Base-by-base conservation (phyloP, 37 sponge, comb jelly and placozoan genomes). In the Ephydatia muelleri region DNA sequence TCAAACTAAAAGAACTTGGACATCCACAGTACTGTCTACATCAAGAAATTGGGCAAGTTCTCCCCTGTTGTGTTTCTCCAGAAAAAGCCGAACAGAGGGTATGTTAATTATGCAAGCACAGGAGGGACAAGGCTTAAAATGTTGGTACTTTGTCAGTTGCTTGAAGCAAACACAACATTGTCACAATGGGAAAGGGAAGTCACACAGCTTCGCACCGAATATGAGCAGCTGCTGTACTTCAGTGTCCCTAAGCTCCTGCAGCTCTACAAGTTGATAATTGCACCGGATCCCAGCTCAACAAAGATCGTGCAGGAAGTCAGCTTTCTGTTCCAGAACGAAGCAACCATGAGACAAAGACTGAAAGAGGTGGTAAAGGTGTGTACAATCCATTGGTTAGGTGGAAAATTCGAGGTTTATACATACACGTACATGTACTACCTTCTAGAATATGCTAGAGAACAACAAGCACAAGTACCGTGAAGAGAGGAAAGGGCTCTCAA, bases 161-260 rank as follows among this genome's bases (percentile, higher is more conserved):
- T 33, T 5, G 49, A 84, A 13, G 72, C 85, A 0, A 85, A 92
- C 39, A 38, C 38, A 33, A 67, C 13, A 36, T 64, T 95, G 3
- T 67, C 80, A 0, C 22, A 75, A 27, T 93, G 96, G 96, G 82
- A 78, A 36, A 43, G 83, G 11, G 23, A 72, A 14, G 86, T 94
- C 12, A 29, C 72, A 26, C 37, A 83, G 11, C 69, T 95, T 2
- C 86, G 84, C 8, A 85, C 21, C 11, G 37, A 84, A 21, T 89
- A 86, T 43, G 37, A 67, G 29, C 71, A 85, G 84, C 85, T 95
- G 28, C 87, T 95, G 72, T 89, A 89, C 77, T 89, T 92, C 38
- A 83, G 77, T 37, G 74, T 95, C 5, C 93, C 88, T 5, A 93
- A 93, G 68, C 68, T 89, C 33, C 73, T 85, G 26, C 31, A 37